Evolutionary conservation across 1,140 invertebrate genomes (phyloP).

Genomic region (Drosophila rhopaloa): DNA sequence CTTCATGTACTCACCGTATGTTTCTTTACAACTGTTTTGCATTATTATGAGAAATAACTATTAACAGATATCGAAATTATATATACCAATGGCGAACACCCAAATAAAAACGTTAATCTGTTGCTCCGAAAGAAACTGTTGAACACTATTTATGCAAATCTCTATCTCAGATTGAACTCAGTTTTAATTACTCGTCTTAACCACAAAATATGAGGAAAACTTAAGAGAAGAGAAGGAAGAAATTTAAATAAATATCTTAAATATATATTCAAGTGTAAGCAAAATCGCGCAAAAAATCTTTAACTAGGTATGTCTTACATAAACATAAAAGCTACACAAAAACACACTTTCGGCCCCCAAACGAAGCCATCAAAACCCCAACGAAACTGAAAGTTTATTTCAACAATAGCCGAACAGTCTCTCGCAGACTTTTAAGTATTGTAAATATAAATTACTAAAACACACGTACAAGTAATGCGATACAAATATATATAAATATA

Average conservation of each 20-base stretch:
- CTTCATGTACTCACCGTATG: conserved; percentile 18
- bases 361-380: conserved; percentile 30
- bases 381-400: conserved; percentile 31
- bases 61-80: conserved; percentile 38
- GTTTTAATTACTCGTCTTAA: conserved; percentile 42
- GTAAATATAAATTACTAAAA: conserved; percentile 42
- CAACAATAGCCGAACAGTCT: conserved; percentile 8
- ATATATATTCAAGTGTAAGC: conserved; percentile 63
- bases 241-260: conserved; percentile 40
- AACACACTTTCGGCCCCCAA: conserved; percentile 36
- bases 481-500: conserved; percentile 37
- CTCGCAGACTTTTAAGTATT: conserved; percentile 29
- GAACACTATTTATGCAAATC: conserved; percentile 43
- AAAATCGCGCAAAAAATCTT: conserved; percentile 82
- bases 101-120: conserved; percentile 70
- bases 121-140: conserved; percentile 74
- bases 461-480: conserved; percentile 48
- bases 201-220: conserved; percentile 19
- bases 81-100: conserved; percentile 30
- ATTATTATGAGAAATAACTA: conserved; percentile 34
- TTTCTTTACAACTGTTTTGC: conserved; percentile 10
- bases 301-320: conserved; percentile 78
- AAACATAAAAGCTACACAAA: conserved; percentile 31
- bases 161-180: conserved; percentile 19
- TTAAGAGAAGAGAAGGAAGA: conserved; percentile 22